phyloP scores from a whole-genome alignment of 2,888 invertebrate species.

The Cistogaster globosa region DNA sequence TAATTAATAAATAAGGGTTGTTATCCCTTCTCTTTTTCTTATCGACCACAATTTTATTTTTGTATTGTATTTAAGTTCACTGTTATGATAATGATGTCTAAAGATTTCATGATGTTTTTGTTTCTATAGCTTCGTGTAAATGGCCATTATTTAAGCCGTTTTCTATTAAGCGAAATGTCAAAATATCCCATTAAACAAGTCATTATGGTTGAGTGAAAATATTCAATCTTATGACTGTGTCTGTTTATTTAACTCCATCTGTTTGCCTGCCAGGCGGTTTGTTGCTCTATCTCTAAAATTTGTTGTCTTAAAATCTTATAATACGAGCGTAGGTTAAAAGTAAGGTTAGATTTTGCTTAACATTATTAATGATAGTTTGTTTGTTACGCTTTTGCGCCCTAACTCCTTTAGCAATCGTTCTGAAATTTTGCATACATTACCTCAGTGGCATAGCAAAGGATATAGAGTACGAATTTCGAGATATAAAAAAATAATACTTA shows the following conservation, averaged over 20 bases:
- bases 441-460: no score
- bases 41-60: neutral
- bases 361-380: no score
- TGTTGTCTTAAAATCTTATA: conserved; percentile 36
- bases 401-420: no score
- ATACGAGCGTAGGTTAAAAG: no score
- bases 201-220: conserved; percentile 73
- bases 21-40: conserved; percentile 21
- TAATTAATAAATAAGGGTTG: conserved; percentile 43
- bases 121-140: conserved; percentile 53
- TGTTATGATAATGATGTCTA: conserved; percentile 65
- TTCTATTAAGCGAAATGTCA: conserved; percentile 75
- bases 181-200: conserved; percentile 75
- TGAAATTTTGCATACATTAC: no score
- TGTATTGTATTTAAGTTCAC: conserved; percentile 32
- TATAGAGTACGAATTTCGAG: no score
- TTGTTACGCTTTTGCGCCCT: no score
- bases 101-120: conserved; percentile 35
- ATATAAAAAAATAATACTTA: no score
- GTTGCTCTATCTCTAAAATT: neutral
- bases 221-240: conserved; percentile 59
- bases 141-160: conserved; percentile 74
- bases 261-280: neutral
- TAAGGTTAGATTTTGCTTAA: no score
- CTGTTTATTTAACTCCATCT: conserved; percentile 17